Evolutionary conservation across 2,888 invertebrate genomes (phyloP), one percentile per base, ranked within the genome.

Genomic region (Lochmaea crataegi): DNA sequence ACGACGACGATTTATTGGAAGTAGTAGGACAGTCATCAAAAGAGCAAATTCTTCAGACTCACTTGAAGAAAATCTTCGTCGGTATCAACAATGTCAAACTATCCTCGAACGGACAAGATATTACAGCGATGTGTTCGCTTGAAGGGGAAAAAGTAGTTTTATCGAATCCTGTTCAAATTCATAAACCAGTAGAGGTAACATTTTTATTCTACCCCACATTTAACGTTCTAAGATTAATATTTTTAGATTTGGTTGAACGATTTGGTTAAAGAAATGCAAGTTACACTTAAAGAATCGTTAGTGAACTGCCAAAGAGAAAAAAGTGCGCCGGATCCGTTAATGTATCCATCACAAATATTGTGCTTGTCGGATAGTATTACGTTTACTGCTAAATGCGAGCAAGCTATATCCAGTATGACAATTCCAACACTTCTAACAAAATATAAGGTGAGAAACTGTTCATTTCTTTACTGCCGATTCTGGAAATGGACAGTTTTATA

Each of bases 1-100:
- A 98, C 74, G 99, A 99, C 84, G 99, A 99, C 83, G 99, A 99
- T 87, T 89, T 99, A 69, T 88, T 99, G 72, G 99, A 99, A 88
- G 91, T 99, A 75, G 90, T 99, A 12, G 98, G 98, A 0, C 97
- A 98, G 87, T 94, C 96, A 0, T 93, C 95, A 0, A 96, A 96
- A 80, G 94, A 95, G 74, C 90, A 91, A 64, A 94, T 98, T 3
- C 95, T 99, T 85, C 97, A 98, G 86, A 91, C 94, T 0, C 99
- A 99, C 86, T 90, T 99, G 78, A 97, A 97, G 86, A 99, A 99
- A 87, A 89, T 99, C 18, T 99, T 98, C 87, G 96, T 97, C 42
- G 97, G 97, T 1, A 93, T 96, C 71, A 92, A 94, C 72, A 91
- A 90, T 32, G 94, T 98, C 3, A 89, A 91, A 60, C 92, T 97